Percentiles rank a stretch among this genome's conserved stretches.
Conservation (phyloP, 2,888 invertebrate species). For the Crocallis elinguaria region DNA sequence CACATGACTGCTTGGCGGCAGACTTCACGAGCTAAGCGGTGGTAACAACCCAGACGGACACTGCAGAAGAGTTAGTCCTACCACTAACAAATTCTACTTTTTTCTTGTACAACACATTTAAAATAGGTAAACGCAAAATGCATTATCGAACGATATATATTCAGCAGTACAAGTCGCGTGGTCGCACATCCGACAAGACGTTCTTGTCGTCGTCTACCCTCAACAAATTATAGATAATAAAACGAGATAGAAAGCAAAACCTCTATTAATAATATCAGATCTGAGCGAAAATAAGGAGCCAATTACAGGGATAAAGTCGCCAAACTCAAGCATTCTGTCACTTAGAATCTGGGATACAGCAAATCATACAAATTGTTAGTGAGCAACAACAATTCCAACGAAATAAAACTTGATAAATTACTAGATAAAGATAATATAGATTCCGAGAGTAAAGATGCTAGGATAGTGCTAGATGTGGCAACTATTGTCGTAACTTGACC, state of each 20-base stretch:
- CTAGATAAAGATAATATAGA: constrained; percentile 69
- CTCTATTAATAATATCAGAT: neutral
- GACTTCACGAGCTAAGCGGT: too few species aligned
- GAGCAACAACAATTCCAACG: constrained; percentile 43
- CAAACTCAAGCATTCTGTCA: constrained; percentile 41
- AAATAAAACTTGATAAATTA: constrained; percentile 71
- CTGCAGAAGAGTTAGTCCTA: too few species aligned
- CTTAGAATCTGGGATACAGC: constrained; percentile 42
- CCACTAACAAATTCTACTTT: too few species aligned
- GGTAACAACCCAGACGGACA: too few species aligned
- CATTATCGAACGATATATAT: too few species aligned
- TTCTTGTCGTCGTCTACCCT: too few species aligned
- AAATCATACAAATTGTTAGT: constrained; percentile 63
- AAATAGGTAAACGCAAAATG: too few species aligned
- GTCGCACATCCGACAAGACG: too few species aligned
- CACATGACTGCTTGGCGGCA: too few species aligned
- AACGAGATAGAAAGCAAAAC: neutral
- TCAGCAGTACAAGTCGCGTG: too few species aligned
- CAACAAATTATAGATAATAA: neutral
- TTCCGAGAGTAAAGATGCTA: constrained; percentile 29
- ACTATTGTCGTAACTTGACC: neutral
- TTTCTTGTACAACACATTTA: too few species aligned
- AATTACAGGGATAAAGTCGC: constrained; percentile 25
- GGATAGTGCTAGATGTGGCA: constrained; percentile 45
- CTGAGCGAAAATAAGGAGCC: constrained; percentile 13